These are phyloP conservation scores for Patella depressa DNA, from an alignment of 2,888 invertebrate species.

Conservation along the genomic window DNA sequence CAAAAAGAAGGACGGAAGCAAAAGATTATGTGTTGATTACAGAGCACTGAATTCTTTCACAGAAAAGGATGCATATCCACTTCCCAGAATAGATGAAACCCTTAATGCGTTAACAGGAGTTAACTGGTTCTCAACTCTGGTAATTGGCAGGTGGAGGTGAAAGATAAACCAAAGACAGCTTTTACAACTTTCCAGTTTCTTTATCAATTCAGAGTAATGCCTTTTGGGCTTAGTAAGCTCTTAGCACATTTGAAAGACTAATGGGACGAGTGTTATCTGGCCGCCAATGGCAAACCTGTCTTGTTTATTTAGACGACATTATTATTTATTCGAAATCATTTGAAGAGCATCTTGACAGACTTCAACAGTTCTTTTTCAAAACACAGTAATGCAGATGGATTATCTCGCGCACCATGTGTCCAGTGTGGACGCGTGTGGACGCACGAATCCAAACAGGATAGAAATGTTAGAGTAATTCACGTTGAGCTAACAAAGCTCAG, in stretches of 20 bases:
- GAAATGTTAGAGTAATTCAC: not conserved
- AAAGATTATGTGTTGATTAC: too few species aligned
- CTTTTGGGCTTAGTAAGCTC: not conserved
- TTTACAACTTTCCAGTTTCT: slow-evolving; percentile 14
- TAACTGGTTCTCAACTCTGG: slow-evolving; percentile 5
- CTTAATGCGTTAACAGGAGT: not conserved
- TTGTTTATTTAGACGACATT: slow-evolving; percentile 3
- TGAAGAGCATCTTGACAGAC: slow-evolving; percentile 14
- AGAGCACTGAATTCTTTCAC: too few species aligned
- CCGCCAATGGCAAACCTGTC: slow-evolving; percentile 6
- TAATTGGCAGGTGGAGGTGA: slow-evolving; percentile 14
- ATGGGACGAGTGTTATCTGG: slow-evolving; percentile 11
- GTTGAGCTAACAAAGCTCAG: not conserved
- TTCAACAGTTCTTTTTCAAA: slow-evolving; percentile 15
- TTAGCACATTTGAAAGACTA: slow-evolving; percentile 11
- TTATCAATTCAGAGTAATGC: slow-evolving; percentile 18
- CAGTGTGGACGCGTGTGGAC: slow-evolving; percentile 9
- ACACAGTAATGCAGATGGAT: slow-evolving; percentile 29
- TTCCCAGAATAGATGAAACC: slow-evolving; percentile 11
- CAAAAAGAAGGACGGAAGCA: too few species aligned
- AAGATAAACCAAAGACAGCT: slow-evolving; percentile 17
- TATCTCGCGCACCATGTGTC: slow-evolving; percentile 24
- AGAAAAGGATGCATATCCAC: not conserved
- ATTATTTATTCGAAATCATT: slow-evolving; percentile 8
- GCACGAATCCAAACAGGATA: not conserved